Conservation (phyloP, 1,140 invertebrate species). For the Drosophila ercepeae region DNA sequence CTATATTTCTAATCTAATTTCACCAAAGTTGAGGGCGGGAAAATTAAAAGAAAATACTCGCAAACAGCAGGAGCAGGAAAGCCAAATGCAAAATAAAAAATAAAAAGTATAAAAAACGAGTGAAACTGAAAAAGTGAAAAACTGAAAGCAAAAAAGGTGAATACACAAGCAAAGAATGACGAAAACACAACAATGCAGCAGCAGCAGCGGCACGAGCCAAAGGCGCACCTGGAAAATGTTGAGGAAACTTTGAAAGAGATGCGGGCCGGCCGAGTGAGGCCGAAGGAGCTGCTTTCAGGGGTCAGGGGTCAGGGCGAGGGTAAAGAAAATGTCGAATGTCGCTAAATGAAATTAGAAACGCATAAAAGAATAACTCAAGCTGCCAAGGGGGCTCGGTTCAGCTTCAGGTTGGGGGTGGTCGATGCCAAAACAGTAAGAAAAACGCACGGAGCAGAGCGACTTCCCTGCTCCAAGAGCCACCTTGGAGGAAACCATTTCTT, state of each 20-base stretch:
- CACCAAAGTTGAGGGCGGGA: slow-evolving; percentile 53
- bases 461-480: no score
- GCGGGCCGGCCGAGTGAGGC: background rate
- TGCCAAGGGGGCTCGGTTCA: slow-evolving; percentile 36
- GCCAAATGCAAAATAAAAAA: slow-evolving; percentile 43
- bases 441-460: background rate
- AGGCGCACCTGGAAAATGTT: slow-evolving; percentile 59
- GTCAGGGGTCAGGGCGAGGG: background rate
- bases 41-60: slow-evolving; percentile 77
- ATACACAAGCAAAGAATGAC: slow-evolving; percentile 40
- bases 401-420: slow-evolving; percentile 15
- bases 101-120: slow-evolving; percentile 8
- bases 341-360: slow-evolving; percentile 82
- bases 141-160: slow-evolving; percentile 41
- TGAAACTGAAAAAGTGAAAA: background rate
- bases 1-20: slow-evolving; percentile 82
- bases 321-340: slow-evolving; percentile 68
- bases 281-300: background rate
- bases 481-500: background rate
- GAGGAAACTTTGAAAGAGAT: slow-evolving; percentile 60
- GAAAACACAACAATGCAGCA: slow-evolving; percentile 65
- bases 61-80: slow-evolving; percentile 31
- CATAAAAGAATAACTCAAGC: slow-evolving; percentile 78
- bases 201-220: slow-evolving; percentile 39
- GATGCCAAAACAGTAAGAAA: slow-evolving; percentile 14